Conservation (phyloP, 1,140 invertebrate genomes). For the Drosophila nigrodunni region DNA sequence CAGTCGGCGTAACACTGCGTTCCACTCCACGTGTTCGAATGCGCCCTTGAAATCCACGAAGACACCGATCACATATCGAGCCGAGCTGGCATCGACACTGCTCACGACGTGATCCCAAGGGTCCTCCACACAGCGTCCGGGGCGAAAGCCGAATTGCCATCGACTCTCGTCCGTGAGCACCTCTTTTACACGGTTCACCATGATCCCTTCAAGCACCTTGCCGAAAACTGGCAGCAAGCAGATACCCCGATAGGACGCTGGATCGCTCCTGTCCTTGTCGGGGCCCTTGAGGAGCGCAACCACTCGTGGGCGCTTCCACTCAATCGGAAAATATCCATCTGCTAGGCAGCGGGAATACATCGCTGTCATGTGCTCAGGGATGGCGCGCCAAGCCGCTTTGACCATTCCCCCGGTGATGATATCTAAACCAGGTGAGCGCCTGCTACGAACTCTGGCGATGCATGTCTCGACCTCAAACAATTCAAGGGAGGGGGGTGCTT, state of each 20-base stretch:
- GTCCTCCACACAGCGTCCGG: slow-evolving; percentile 36
- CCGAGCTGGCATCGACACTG: slow-evolving; percentile 22
- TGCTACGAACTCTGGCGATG: too few species aligned
- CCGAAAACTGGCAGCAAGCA: slow-evolving; percentile 40
- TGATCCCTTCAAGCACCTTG: slow-evolving; percentile 42
- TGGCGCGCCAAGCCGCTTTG: too few species aligned
- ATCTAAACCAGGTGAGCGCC: too few species aligned
- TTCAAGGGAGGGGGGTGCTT: too few species aligned
- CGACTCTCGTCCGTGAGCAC: slow-evolving; percentile 18
- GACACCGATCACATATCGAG: slow-evolving; percentile 26
- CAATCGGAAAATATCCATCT: slow-evolving; percentile 18
- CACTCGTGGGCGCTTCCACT: slow-evolving; percentile 34
- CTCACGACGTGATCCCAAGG: slow-evolving; percentile 7
- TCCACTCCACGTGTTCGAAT: slow-evolving; percentile 29
- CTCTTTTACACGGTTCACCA: slow-evolving; percentile 34
- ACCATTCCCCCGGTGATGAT: too few species aligned
- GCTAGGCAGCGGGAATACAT: too few species aligned
- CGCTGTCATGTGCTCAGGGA: too few species aligned
- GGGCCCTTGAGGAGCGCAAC: slow-evolving; percentile 25
- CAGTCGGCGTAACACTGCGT: neutral
- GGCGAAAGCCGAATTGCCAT: slow-evolving; percentile 42
- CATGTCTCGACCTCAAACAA: too few species aligned
- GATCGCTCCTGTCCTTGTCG: slow-evolving; percentile 18
- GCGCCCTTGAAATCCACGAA: slow-evolving; percentile 36
- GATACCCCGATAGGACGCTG: slow-evolving; percentile 6